Evolutionary conservation across 2,113 vertebrate species (phyloP).

Genomic region (Eulemur macaco): DNA sequence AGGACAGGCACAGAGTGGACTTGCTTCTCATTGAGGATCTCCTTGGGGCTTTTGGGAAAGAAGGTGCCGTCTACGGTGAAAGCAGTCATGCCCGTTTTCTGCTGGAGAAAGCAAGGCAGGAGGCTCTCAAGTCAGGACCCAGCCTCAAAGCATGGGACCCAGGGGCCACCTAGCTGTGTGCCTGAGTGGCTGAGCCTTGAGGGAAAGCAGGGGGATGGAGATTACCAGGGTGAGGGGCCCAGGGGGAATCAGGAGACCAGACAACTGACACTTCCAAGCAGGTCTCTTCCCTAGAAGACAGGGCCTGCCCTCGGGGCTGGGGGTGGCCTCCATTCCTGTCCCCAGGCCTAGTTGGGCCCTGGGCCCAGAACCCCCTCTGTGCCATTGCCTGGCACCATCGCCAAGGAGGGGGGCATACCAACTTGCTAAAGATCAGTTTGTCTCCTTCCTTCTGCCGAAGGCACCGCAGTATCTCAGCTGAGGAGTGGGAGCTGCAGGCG

Average conservation of each 20-base stretch:
- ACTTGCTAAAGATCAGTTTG: slow-evolving; percentile 67
- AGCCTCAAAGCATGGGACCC: neutral
- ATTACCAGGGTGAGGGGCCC: neutral
- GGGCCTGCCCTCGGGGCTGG: neutral
- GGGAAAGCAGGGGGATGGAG: neutral
- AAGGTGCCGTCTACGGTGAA: slow-evolving; percentile 84
- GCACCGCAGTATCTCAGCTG: slow-evolving; percentile 82
- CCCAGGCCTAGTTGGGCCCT: neutral
- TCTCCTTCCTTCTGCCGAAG: slow-evolving; percentile 79
- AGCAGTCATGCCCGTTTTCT: neutral
- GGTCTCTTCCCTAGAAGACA: neutral
- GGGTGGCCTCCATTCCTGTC: too few species aligned
- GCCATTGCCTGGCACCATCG: neutral
- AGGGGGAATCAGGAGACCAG: neutral
- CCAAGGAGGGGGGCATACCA: neutral
- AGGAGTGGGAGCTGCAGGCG: slow-evolving; percentile 78
- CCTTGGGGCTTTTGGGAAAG: slow-evolving; percentile 80
- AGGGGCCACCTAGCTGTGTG: neutral
- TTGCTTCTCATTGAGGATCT: slow-evolving; percentile 80
- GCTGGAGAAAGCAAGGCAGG: neutral
- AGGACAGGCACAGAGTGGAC: slow-evolving; percentile 85
- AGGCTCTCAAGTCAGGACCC: neutral
- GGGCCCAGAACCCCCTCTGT: neutral
- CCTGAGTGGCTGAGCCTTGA: neutral
- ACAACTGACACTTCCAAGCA: neutral